A percentile compares a stretch with the other conserved stretches of the same genome.
Evolutionary conservation across 2,888 invertebrate species (phyloP).

Genomic region (Dysmachus trigonus): DNA sequence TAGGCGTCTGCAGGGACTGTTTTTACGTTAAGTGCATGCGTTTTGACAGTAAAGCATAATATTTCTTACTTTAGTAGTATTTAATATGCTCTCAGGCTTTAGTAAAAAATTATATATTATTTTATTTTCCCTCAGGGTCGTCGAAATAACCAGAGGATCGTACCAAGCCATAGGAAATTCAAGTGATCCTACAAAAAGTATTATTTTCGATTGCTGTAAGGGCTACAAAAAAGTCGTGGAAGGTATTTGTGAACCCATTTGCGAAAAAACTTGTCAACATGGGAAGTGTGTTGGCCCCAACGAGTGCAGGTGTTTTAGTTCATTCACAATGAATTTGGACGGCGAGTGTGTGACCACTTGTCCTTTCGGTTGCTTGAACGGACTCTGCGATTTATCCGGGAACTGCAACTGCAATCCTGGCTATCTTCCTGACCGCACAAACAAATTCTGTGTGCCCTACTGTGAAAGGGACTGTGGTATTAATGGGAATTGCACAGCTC

Average conservation of each 20-base stretch:
- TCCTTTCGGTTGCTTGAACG: conserved; percentile 69
- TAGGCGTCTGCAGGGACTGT: not conserved
- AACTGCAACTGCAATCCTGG: conserved; percentile 75
- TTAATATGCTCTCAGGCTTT: no score
- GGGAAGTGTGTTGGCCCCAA: conserved; percentile 62
- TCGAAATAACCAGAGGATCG: not conserved
- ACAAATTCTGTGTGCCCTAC: conserved; percentile 68
- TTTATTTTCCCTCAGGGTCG: not conserved
- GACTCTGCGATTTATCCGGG: conserved; percentile 69
- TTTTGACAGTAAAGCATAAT: no score
- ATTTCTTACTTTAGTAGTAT: no score
- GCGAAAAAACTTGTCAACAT: conserved; percentile 59
- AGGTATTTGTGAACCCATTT: conserved; percentile 54
- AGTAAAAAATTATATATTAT: not conserved
- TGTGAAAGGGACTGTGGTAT: conserved; percentile 63
- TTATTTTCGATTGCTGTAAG: conserved; percentile 75
- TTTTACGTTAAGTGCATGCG: no score
- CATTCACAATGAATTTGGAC: conserved; percentile 59
- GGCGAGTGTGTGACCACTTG: conserved; percentile 61
- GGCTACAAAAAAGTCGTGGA: conserved; percentile 67
- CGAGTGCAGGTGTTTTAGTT: conserved; percentile 62
- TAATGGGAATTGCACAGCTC: conserved; percentile 59
- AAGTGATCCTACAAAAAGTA: conserved; percentile 70
- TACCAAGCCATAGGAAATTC: conserved; percentile 57
- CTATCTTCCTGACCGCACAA: conserved; percentile 66